phyloP scores from a whole-genome alignment of 37 sponge, comb jelly and placozoan genomes.

The Spongilla lacustris region DNA sequence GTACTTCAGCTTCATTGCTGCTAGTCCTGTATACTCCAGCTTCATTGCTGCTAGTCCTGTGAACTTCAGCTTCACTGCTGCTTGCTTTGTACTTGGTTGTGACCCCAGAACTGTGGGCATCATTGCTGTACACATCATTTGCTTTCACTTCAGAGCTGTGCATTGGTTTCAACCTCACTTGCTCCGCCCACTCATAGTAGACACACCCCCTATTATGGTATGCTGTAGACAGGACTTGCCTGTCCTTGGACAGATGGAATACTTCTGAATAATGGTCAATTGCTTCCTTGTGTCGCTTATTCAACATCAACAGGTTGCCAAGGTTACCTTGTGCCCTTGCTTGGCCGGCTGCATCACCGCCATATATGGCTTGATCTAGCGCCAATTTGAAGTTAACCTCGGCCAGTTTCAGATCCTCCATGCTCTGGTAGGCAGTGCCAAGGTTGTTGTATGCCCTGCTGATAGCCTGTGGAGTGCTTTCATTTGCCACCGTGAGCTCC shows the following conservation, averaged over 20 bases:
- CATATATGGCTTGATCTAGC: constrained; percentile 69
- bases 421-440: constrained; percentile 69
- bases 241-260: constrained; percentile 53
- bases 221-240: constrained; percentile 40
- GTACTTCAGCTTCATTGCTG: too few relatives aligned
- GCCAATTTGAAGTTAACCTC: constrained; percentile 69
- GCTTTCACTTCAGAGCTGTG: too few relatives aligned
- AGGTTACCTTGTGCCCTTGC: constrained; percentile 78
- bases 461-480: constrained; percentile 52
- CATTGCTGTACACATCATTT: too few relatives aligned
- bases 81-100: too few relatives aligned
- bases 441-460: constrained; percentile 72
- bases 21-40: too few relatives aligned
- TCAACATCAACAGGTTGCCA: constrained; percentile 67
- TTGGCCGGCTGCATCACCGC: constrained; percentile 56
- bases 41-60: too few relatives aligned
- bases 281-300: constrained; percentile 45
- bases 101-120: too few relatives aligned
- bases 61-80: too few relatives aligned
- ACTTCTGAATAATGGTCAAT: constrained; percentile 64
- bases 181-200: constrained; percentile 67
- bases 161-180: neutral
- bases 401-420: constrained; percentile 49
- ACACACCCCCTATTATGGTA: constrained; percentile 77
- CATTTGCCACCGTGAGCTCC: constrained; percentile 47